Evolutionary conservation across 2,797 vertebrate genomes (phyloP).

Genomic region (Sebastes hubbsi): DNA sequence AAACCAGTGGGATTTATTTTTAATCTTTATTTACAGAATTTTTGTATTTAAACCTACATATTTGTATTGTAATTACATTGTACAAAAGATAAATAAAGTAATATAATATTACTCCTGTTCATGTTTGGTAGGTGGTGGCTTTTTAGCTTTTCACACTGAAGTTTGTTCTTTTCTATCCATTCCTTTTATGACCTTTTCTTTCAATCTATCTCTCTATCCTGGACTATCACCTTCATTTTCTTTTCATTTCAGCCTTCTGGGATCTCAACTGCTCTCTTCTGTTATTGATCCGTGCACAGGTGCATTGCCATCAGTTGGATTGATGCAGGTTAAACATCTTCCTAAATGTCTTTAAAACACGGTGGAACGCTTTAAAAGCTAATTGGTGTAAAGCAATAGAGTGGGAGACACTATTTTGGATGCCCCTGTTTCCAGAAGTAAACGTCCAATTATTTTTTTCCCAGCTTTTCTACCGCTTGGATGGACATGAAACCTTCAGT

Average conservation of each 20-base stretch:
- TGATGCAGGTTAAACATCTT: background rate
- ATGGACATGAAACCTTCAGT: background rate
- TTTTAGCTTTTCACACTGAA: background rate
- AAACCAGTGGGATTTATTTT: conserved; percentile 88
- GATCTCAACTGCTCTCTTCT: background rate
- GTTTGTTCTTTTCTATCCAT: background rate
- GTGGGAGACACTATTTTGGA: background rate
- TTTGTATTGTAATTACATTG: conserved; percentile 92
- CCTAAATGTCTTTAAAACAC: background rate
- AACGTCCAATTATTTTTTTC: background rate
- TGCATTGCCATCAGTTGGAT: background rate
- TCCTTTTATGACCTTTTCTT: background rate
- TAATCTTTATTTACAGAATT: conserved; percentile 90
- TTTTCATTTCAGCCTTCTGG: background rate
- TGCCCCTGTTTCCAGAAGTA: background rate
- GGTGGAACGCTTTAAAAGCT: background rate
- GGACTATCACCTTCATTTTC: background rate
- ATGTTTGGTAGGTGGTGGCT: conserved; percentile 16
- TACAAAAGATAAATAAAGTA: conserved; percentile 91
- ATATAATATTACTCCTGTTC: conserved; percentile 84
- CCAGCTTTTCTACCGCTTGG: background rate
- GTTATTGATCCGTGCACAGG: background rate
- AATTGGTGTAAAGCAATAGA: background rate
- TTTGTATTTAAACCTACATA: conserved; percentile 91
- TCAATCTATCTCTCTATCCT: background rate